Percentiles rank a stretch among this genome's conserved stretches.
phyloP scores from a whole-genome alignment of 2,888 invertebrate genomes.

The Ditylenchus weischeri region DNA sequence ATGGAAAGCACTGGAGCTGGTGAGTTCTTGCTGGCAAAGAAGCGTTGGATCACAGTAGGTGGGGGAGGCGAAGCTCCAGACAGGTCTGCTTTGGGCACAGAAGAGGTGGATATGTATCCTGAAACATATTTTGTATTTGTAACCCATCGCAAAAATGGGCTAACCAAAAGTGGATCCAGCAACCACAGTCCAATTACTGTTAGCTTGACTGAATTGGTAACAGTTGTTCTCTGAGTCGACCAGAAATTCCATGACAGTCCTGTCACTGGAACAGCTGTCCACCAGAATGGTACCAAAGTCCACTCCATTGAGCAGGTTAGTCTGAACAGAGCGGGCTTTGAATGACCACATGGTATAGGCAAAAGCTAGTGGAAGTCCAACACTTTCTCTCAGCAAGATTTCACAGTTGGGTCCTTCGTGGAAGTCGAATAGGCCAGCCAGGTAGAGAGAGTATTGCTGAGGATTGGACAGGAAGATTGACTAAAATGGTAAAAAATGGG shows the following conservation, averaged over 20 bases:
- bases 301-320: constrained; percentile 42
- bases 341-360: constrained; percentile 42
- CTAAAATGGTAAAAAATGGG: constrained; percentile 22
- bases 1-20: constrained; percentile 45
- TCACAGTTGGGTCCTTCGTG: constrained; percentile 49
- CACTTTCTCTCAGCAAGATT: constrained; percentile 40
- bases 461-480: constrained; percentile 51
- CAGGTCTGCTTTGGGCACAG: neutral
- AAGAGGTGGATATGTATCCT: constrained; percentile 36
- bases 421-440: constrained; percentile 51
- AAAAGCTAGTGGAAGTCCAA: constrained; percentile 54
- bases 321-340: constrained; percentile 42
- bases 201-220: constrained; percentile 51
- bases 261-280: constrained; percentile 47
- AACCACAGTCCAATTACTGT: constrained; percentile 52
- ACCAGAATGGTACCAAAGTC: constrained; percentile 53
- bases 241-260: constrained; percentile 34
- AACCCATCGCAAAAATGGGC: neutral
- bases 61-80: neutral
- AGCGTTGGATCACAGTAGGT: constrained; percentile 30
- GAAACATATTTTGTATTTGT: constrained; percentile 3
- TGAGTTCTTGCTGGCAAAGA: constrained; percentile 46
- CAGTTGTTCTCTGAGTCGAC: constrained; percentile 52
- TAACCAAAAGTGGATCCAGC: constrained; percentile 50
- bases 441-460: constrained; percentile 49